These are phyloP conservation scores for Phaethornis superciliosus DNA, from an alignment of 2,113 vertebrate genomes.

Conservation along the genomic window DNA sequence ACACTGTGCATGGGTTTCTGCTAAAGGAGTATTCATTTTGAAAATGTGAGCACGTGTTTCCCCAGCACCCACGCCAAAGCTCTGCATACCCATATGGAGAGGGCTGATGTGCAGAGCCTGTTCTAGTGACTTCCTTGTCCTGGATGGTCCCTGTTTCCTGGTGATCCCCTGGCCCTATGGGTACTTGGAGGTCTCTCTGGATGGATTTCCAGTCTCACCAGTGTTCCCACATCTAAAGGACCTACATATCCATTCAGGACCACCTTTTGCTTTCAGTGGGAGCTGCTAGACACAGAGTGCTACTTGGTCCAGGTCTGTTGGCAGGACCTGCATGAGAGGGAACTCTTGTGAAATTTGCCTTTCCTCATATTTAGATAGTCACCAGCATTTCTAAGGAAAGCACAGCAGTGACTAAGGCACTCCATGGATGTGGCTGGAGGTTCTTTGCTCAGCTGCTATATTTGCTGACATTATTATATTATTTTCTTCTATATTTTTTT, in stretches of 20 bases:
- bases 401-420: neutral
- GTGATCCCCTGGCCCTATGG: neutral
- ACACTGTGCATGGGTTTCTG: neutral
- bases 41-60: rapidly evolving
- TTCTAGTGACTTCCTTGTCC: neutral
- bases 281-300: neutral
- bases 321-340: rapidly evolving
- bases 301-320: neutral
- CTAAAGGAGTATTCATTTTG: neutral
- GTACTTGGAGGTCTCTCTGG: neutral
- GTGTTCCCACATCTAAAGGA: neutral
- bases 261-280: neutral
- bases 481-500: neutral
- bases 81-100: rapidly evolving
- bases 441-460: neutral
- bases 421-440: neutral
- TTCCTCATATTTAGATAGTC: rapidly evolving
- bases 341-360: neutral
- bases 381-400: neutral
- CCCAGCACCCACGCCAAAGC: neutral
- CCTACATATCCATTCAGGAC: neutral
- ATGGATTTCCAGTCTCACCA: neutral
- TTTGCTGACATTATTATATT: neutral
- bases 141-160: too few species aligned
- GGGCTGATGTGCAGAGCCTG: neutral